phyloP scores from a whole-genome alignment of 2,797 vertebrate genomes.

The Lutjanus campechanus region DNA sequence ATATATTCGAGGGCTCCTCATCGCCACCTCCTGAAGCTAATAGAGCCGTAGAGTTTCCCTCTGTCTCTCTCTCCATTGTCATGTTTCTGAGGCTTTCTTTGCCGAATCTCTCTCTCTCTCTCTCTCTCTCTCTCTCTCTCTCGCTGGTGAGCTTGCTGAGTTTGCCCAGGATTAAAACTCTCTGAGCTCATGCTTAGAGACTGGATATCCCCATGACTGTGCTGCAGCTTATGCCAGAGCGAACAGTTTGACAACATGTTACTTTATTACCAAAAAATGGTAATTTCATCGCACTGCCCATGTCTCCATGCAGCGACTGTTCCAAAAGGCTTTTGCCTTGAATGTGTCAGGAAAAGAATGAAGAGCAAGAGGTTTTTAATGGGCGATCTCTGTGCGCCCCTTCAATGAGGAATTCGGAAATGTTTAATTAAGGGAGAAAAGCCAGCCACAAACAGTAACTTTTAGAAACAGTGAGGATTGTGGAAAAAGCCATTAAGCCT shows the following conservation, averaged over 20 bases:
- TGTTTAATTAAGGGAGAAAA: constrained; percentile 68
- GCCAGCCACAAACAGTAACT: constrained; percentile 48
- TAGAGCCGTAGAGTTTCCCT: constrained; percentile 15
- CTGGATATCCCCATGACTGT: constrained; percentile 62
- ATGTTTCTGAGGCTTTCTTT: constrained; percentile 48
- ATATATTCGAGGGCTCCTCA: constrained; percentile 10
- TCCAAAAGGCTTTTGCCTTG: constrained; percentile 12
- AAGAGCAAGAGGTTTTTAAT: constrained; percentile 29
- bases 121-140: constrained; percentile 19
- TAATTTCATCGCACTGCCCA: constrained; percentile 30
- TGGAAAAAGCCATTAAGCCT: constrained; percentile 76
- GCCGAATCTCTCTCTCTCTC: constrained; percentile 40
- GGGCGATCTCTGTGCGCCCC: constrained; percentile 7
- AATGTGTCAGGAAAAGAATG: constrained; percentile 16
- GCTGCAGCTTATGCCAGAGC: constrained; percentile 60
- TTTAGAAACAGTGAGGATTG: constrained; percentile 54
- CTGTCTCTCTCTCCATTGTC: constrained; percentile 54
- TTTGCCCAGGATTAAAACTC: constrained; percentile 76
- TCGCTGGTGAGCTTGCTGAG: constrained; percentile 57
- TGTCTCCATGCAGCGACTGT: constrained; percentile 2
- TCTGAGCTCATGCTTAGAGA: constrained; percentile 67
- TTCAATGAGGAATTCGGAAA: constrained; percentile 50
- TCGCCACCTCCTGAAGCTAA: constrained; percentile 24
- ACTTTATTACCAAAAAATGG: constrained; percentile 61
- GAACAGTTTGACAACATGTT: constrained; percentile 72